Evolutionary conservation across 1,140 invertebrate genomes (phyloP), one percentile per base, ranked within the genome.

Genomic region (Rhagoletis pomonella): DNA sequence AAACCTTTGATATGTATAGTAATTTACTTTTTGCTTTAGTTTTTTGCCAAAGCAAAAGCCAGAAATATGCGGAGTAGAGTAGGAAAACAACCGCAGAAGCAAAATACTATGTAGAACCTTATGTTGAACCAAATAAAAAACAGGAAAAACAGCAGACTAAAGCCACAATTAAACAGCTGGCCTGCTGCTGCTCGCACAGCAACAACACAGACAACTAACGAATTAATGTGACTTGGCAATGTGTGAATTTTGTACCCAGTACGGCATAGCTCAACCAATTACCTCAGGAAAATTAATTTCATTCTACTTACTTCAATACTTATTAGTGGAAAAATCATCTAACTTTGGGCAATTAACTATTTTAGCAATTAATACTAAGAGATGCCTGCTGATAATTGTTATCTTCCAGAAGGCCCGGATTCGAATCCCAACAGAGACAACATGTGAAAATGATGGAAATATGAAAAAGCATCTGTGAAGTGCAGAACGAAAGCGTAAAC

Each of bases 131-230:
- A 67, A 19, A 67, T 3, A 42, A 29, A 67, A 67, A 65, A 65
- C 19, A n/a, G 4, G 64, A 39, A 67, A 67, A 19, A 67, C 64
- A 67, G 64, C 64, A 67, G 19, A 29, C 64, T 12, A 67, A 67
- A 67, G n/a, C 12, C 29, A 42, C 64, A 39, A 67, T 42, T 67
- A 67, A 67, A 47, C 42, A 47, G 67, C 67, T 73, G 39, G 67
- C 42, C 67, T 44, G 12, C 42, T 73, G 67, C 67, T 73, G 39
- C 29, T 29, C 29, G 67, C 67, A 12, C 67, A 73, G 67, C 67
- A 73, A 73, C 67, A 73, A 73, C 67, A 73, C 14, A 44, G 44
- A 44, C 42, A 29, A 73, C 67, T 17, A 73, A 73, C 17, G 39
- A 47, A 73, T 9, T 44, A 5, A 29, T 29, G 29, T 29, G 29